Conservation (phyloP, 1,140 invertebrate genomes). For the Plutomurus gul region DNA sequence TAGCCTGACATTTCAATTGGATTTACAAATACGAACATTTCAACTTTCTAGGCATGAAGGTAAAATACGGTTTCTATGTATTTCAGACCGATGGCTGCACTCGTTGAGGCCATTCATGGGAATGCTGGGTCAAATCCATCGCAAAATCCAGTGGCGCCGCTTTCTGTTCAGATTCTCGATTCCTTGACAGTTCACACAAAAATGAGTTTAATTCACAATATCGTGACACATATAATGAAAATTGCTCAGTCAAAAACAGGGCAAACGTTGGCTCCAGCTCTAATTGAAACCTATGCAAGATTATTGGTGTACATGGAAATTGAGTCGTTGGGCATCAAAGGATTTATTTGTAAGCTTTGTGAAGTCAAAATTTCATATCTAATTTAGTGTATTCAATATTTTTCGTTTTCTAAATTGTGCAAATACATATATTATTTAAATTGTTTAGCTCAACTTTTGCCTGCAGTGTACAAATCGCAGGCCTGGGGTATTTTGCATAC, state of each 20-base stretch:
- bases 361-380: not conserved
- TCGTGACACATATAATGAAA: conserved; percentile 86
- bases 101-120: conserved; percentile 86
- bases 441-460: conserved; percentile 77
- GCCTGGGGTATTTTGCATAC: conserved; percentile 94
- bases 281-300: conserved; percentile 93
- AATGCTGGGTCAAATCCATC: conserved; percentile 63
- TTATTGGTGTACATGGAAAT: conserved; percentile 95
- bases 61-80: not conserved
- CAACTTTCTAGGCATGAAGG: not conserved
- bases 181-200: conserved; percentile 95
- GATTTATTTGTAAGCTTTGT: conserved; percentile 83
- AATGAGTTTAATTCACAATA: conserved; percentile 96
- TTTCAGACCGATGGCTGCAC: conserved; percentile 78
- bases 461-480: conserved; percentile 87
- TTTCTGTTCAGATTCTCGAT: conserved; percentile 90
- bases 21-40: not conserved
- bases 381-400: not conserved
- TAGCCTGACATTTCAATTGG: too few relatives aligned
- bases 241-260: conserved; percentile 82
- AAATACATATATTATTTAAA: not conserved
- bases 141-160: conserved; percentile 74
- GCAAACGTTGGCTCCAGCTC: conserved; percentile 80
- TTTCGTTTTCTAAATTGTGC: not conserved
- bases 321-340: conserved; percentile 94